These are phyloP conservation scores for Syngnathus acus DNA, from an alignment of 2,797 vertebrate species.

Conservation along the genomic window DNA sequence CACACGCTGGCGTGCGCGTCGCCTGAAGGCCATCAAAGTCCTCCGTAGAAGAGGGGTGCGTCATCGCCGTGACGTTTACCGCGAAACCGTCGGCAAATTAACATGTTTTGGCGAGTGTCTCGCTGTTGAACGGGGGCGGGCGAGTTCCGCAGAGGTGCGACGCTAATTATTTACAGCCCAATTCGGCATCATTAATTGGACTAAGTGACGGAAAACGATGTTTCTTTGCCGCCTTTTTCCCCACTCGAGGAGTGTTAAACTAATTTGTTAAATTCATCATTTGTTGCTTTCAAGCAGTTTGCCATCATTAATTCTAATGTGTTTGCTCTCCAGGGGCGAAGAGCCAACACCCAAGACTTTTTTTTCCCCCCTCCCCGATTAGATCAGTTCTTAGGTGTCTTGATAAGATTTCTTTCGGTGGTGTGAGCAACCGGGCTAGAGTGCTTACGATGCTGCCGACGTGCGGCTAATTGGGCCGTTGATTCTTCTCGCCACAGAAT, in stretches of 20 bases:
- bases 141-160: slow-evolving; percentile 22
- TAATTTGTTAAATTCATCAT: slow-evolving; percentile 67
- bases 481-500: slow-evolving; percentile 71
- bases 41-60: slow-evolving; percentile 25
- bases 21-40: slow-evolving; percentile 38
- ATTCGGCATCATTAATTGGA: slow-evolving; percentile 59
- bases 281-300: slow-evolving; percentile 86
- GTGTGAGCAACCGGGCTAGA: no score
- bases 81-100: slow-evolving; percentile 18
- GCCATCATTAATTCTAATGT: slow-evolving; percentile 88
- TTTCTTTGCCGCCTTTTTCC: slow-evolving; percentile 63
- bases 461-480: no score
- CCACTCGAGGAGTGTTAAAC: slow-evolving; percentile 78
- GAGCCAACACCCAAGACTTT: neutral
- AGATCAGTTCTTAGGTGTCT: neutral
- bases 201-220: slow-evolving; percentile 64
- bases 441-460: no score
- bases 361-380: neutral
- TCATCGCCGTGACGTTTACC: slow-evolving; percentile 22
- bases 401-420: neutral
- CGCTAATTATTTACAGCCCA: slow-evolving; percentile 50
- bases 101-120: slow-evolving; percentile 13
- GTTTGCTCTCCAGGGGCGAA: slow-evolving; percentile 67
- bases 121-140: slow-evolving; percentile 25
- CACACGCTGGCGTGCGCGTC: slow-evolving; percentile 9